Base-by-base conservation (phyloP, 1,140 invertebrate species). In the Tetramorium parvispinum region DNA sequence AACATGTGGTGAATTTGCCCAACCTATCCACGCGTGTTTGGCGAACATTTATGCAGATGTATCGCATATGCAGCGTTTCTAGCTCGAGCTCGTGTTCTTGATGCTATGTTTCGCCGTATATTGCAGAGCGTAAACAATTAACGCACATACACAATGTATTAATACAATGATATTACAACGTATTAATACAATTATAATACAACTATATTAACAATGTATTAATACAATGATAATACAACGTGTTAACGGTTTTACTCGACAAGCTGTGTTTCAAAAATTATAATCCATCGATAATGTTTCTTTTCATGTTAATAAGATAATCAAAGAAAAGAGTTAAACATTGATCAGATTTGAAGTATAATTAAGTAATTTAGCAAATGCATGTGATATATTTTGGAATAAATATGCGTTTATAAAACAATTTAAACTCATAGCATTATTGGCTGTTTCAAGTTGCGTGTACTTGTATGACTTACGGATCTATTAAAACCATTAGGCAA, bases 1-100 rank as follows among this genome's bases (percentile, higher is more conserved):
- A 81, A 81, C 77, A 86, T 82, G 78, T 27, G 55, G 65, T 51
- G 78, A 59, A 86, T 82, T 86, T 86, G 32, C 77, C 16, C 46
- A 51, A 27, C 27, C 70, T 83, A 59, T 83, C 55, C 79, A 75
- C 40, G 24, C 65, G 78, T 70, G 78, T 70, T 70, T 68, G 24
- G 66, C 53, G 53, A 59, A 71, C 32, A 55, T 70, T 70, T 81
- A 66, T 66, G 65, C 49, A 77, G 8, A 7, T 85, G 70, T 51
- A 61, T 85, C 65, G 51, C 79, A 57, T 73, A 73, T 75, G 53
- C 59, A 66, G 21, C 37, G 32, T 43, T 70, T 70, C 8, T 11
- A 53, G 7, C 61, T 37, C 32, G 32, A 76, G 21, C 24, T 27
- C 13, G 2, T 76, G 53, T 24, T 59, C 53, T 59, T 18, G 13